A percentile compares a stretch with the other conserved stretches of the same genome.
These are phyloP conservation scores for Papilio dardanus DNA, from an alignment of 1,140 invertebrate genomes.

Conservation along the genomic window DNA sequence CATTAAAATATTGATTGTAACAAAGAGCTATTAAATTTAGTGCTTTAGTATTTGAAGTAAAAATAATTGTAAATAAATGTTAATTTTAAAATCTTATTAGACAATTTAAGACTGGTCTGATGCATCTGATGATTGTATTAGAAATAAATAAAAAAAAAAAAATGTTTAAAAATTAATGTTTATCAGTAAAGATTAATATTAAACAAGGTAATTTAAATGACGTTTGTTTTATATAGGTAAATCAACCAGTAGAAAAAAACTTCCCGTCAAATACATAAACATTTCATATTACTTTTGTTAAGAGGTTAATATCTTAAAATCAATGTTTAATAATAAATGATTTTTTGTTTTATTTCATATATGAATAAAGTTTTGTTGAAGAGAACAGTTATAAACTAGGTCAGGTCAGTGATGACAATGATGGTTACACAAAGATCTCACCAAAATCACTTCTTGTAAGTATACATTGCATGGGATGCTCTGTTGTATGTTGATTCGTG, in stretches of 20 bases:
- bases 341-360: neutral
- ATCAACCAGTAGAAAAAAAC: no score
- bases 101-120: no score
- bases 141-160: no score
- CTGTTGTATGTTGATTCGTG: slow-evolving; percentile 95
- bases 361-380: neutral
- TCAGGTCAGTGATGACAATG: slow-evolving; percentile 46
- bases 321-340: neutral
- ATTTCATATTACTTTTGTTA: neutral
- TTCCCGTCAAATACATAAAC: neutral
- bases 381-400: slow-evolving; percentile 48
- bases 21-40: no score
- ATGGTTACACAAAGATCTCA: slow-evolving; percentile 77
- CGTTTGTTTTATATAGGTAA: neutral
- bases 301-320: neutral
- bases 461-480: slow-evolving; percentile 99
- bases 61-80: no score
- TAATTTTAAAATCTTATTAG: no score
- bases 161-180: no score
- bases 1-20: no score
- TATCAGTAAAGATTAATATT: no score
- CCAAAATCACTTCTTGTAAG: slow-evolving; percentile 98
- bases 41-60: no score
- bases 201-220: neutral
- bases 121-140: no score